Conservation (phyloP, 2,797 vertebrate genomes). For the Calcarius lapponicus region DNA sequence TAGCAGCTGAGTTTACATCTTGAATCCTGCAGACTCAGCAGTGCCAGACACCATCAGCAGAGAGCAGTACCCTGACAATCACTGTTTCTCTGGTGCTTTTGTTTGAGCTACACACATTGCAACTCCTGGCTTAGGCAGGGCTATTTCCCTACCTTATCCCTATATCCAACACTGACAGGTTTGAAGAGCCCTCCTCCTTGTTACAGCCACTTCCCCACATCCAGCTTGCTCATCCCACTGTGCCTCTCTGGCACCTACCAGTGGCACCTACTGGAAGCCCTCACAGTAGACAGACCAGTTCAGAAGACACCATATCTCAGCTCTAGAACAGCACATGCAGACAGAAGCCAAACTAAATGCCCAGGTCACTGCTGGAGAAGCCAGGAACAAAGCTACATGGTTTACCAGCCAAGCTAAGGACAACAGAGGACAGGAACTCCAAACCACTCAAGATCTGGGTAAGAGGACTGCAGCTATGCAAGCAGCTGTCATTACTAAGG, state of each 20-base stretch:
- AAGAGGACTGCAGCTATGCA: background rate
- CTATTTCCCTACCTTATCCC: background rate
- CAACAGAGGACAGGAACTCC: background rate
- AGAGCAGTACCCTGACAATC: background rate
- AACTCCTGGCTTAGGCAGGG: background rate
- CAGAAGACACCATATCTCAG: background rate
- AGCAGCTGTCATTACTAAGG: background rate
- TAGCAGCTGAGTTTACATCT: background rate
- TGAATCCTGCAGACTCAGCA: background rate
- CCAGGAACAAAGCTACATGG: background rate
- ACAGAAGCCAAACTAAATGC: background rate
- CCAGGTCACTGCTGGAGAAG: background rate
- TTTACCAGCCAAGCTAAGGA: background rate
- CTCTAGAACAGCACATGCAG: background rate
- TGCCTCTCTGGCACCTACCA: background rate
- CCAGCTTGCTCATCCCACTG: background rate
- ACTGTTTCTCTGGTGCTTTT: background rate
- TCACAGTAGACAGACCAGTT: background rate
- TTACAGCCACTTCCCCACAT: accelerated
- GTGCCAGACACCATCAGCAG: background rate
- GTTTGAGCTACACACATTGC: background rate
- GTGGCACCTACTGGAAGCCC: background rate
- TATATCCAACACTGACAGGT: background rate
- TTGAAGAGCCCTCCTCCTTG: background rate
- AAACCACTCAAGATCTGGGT: background rate